Conservation (phyloP, 2,113 vertebrate genomes). For the Oenanthe oenanthe region DNA sequence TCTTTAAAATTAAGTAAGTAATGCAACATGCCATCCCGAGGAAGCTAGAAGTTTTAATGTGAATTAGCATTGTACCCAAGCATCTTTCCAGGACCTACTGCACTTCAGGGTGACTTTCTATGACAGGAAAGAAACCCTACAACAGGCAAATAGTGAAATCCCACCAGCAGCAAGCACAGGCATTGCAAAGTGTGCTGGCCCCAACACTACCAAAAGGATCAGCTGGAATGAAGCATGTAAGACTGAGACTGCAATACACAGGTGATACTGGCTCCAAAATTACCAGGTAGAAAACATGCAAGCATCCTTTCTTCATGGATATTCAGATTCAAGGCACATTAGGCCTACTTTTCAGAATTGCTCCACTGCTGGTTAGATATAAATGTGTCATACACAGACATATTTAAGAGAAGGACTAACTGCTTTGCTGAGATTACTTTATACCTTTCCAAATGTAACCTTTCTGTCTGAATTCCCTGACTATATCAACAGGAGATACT, state of each 20-base stretch:
- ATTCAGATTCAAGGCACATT: not conserved
- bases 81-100: not conserved
- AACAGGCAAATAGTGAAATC: not conserved
- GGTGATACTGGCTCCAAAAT: not conserved
- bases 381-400: fast-evolving
- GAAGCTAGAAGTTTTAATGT: not conserved
- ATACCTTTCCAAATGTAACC: not conserved
- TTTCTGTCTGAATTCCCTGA: not conserved
- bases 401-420: fast-evolving
- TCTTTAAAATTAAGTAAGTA: not conserved
- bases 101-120: not conserved
- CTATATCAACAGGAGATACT: not conserved
- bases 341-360: not conserved
- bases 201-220: not conserved
- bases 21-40: not conserved
- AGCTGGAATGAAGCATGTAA: not conserved
- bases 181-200: fast-evolving
- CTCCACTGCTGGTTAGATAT: not conserved
- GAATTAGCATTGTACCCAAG: not conserved
- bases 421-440: not conserved
- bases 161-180: not conserved
- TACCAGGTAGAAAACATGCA: fast-evolving
- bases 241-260: not conserved
- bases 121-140: not conserved
- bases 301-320: not conserved